Conservation (phyloP, 2,797 vertebrate genomes). For the Mionectes olivaceus region DNA sequence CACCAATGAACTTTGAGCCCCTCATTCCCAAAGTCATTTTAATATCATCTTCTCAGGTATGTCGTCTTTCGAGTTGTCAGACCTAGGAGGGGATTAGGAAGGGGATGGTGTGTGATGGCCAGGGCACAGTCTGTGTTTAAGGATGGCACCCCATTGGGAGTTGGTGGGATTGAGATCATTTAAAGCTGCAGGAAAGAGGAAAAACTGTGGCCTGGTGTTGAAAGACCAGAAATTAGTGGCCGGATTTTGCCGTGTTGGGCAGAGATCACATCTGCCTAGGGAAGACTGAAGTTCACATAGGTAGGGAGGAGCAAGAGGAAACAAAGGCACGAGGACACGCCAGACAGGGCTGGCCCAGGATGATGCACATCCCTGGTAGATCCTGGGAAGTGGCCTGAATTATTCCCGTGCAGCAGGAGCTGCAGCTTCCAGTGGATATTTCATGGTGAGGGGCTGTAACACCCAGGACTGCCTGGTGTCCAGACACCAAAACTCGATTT, state of each 20-base stretch:
- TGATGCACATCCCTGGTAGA: neutral
- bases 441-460: neutral
- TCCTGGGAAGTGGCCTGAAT: neutral
- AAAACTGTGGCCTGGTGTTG: fast-evolving
- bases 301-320: neutral
- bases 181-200: neutral
- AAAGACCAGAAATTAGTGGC: neutral
- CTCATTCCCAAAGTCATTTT: neutral
- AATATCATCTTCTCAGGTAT: neutral
- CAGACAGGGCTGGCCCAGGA: neutral
- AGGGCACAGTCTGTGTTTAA: fast-evolving
- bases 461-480: neutral
- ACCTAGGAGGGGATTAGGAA: neutral
- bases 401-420: neutral
- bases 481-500: neutral
- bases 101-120: neutral
- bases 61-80: neutral
- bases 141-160: fast-evolving
- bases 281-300: neutral
- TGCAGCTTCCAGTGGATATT: neutral
- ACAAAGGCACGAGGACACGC: neutral
- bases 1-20: fast-evolving
- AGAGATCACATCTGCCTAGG: neutral
- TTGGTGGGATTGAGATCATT: neutral
- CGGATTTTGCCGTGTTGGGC: neutral